These are phyloP conservation scores for Falco cherrug DNA, from an alignment of 2,797 vertebrate species.

Conservation along the genomic window DNA sequence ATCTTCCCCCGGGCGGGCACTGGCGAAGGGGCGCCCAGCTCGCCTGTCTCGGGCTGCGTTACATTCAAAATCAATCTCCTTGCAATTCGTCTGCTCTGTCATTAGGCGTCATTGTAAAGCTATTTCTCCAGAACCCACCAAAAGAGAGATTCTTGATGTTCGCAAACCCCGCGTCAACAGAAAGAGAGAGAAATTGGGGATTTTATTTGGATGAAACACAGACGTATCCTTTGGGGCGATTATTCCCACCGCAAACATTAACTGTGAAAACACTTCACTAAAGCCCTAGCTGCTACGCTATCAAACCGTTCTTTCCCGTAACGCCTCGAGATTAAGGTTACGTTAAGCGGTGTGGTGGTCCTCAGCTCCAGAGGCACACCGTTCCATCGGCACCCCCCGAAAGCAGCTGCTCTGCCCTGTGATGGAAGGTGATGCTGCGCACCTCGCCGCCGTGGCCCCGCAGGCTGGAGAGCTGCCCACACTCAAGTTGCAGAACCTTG, in stretches of 20 bases:
- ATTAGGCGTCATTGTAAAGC: slow-evolving; percentile 83
- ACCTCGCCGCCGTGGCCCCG: slow-evolving; percentile 72
- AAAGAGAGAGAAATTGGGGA: not conserved
- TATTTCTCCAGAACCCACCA: slow-evolving; percentile 53
- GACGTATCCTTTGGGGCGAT: not conserved
- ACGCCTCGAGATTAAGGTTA: not conserved
- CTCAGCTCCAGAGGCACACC: slow-evolving; percentile 70
- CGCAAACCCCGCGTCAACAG: not conserved
- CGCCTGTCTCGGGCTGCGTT: slow-evolving; percentile 29
- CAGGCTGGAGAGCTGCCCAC: slow-evolving; percentile 70
- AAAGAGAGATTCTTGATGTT: not conserved
- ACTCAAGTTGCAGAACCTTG: slow-evolving; percentile 76
- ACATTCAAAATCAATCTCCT: slow-evolving; percentile 52
- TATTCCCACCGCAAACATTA: not conserved
- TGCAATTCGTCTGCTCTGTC: slow-evolving; percentile 79
- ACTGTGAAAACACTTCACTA: not conserved
- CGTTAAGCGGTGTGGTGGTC: not conserved
- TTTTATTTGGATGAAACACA: slow-evolving; percentile 49
- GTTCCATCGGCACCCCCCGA: slow-evolving; percentile 79
- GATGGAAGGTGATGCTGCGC: slow-evolving; percentile 77
- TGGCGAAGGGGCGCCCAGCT: slow-evolving; percentile 24
- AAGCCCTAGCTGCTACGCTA: not conserved
- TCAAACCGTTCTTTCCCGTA: not conserved
- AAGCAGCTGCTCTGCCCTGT: slow-evolving; percentile 72
- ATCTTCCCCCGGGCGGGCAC: slow-evolving; percentile 5